Conservation (phyloP, 2,888 invertebrate genomes). For the Netelia virgata region DNA sequence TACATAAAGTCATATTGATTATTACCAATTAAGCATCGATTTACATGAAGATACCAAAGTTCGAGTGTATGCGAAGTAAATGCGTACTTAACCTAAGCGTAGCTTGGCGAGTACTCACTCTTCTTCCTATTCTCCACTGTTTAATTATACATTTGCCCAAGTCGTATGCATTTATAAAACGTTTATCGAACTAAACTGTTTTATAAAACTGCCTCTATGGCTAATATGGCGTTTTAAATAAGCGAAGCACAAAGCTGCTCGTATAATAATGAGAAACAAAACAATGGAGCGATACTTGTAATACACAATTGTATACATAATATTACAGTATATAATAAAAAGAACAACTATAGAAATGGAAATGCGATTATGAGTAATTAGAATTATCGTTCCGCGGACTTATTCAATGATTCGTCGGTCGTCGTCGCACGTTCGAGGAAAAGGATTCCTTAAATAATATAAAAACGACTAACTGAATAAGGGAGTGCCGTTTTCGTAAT, state of each 20-base stretch:
- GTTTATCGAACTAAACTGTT: slow-evolving; percentile 34
- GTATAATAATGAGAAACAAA: slow-evolving; percentile 36
- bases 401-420: slow-evolving; percentile 2
- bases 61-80: slow-evolving; percentile 82
- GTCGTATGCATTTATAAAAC: slow-evolving; percentile 14
- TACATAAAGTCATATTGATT: slow-evolving; percentile 4
- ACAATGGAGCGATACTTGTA: slow-evolving; percentile 13
- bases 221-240: slow-evolving; percentile 40
- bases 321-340: slow-evolving; percentile 6
- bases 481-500: too few relatives aligned
- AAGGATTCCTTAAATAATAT: slow-evolving; percentile 1
- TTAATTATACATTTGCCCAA: slow-evolving; percentile 28
- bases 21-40: neutral
- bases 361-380: slow-evolving; percentile 46
- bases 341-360: slow-evolving; percentile 15
- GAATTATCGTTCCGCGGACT: slow-evolving; percentile 48
- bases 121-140: slow-evolving; percentile 77
- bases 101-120: slow-evolving; percentile 82
- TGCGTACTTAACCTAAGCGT: slow-evolving; percentile 83
- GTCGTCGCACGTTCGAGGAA: slow-evolving; percentile 3
- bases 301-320: slow-evolving; percentile 10
- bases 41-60: slow-evolving; percentile 54
- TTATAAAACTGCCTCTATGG: slow-evolving; percentile 21
- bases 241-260: slow-evolving; percentile 59
- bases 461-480: neutral